These are phyloP conservation scores for Drosophila truncata DNA, from an alignment of 1,140 invertebrate species.

Conservation along the genomic window DNA sequence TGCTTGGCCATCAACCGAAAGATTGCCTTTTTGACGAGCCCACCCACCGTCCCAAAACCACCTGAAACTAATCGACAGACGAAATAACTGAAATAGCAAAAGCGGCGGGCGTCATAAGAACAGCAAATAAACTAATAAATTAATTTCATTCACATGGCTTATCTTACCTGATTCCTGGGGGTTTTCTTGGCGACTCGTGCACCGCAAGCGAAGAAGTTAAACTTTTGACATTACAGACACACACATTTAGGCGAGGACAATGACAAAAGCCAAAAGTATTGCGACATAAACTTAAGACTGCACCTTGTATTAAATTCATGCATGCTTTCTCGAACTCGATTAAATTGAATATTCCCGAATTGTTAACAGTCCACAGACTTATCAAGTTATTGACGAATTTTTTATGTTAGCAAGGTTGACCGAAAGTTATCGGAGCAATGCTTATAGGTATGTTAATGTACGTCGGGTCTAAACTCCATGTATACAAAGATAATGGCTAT, in stretches of 20 bases:
- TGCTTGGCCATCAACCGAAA: not conserved
- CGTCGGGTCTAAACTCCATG: constrained; percentile 44
- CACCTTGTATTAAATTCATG: constrained; percentile 33
- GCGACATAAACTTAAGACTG: constrained; percentile 34
- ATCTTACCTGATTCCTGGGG: constrained; percentile 40
- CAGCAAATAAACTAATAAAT: constrained; percentile 18
- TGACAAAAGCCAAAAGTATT: constrained; percentile 33
- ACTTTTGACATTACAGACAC: constrained; percentile 18
- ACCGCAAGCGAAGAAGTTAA: constrained; percentile 10
- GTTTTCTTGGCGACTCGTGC: constrained; percentile 10
- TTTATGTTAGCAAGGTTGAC: constrained; percentile 21
- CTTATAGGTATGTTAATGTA: constrained; percentile 38
- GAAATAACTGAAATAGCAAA: constrained; percentile 1
- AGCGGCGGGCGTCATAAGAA: not conserved
- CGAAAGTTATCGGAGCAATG: constrained; percentile 30
- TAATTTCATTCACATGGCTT: constrained; percentile 24
- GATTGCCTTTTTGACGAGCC: not conserved
- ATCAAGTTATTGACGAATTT: constrained; percentile 12
- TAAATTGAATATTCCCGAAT: not conserved
- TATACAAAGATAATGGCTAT: constrained; percentile 46
- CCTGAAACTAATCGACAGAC: constrained; percentile 7
- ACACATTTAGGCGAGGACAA: constrained; percentile 33
- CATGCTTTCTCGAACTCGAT: constrained; percentile 27
- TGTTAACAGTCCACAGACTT: constrained; percentile 5
- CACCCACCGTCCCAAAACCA: constrained; percentile 13